phyloP scores from a whole-genome alignment of 2,113 vertebrate species.

The Dipodomys merriami region DNA sequence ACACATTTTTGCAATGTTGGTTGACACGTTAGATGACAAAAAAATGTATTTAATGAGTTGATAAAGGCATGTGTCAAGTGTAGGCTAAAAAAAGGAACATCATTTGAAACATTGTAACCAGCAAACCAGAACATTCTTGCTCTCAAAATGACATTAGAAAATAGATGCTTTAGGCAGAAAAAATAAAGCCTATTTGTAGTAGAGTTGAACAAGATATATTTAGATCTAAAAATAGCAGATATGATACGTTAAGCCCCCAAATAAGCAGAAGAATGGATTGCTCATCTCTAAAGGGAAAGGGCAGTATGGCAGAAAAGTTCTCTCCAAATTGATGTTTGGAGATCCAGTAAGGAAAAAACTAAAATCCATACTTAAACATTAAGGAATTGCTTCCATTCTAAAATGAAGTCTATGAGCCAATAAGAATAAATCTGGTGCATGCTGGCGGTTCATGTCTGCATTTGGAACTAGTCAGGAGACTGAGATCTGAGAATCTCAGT shows the following conservation, averaged over 20 bases:
- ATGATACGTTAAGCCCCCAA: not conserved
- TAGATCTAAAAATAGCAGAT: not conserved
- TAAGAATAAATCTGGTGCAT: not conserved
- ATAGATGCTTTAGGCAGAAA: not conserved
- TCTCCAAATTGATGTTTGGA: not conserved
- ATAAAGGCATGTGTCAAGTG: not conserved
- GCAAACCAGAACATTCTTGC: not conserved
- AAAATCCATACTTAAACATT: not conserved
- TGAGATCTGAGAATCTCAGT: too few species aligned
- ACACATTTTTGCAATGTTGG: not conserved
- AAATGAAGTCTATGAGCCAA: not conserved
- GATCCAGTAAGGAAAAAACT: not conserved
- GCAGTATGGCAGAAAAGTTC: not conserved
- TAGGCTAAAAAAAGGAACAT: not conserved
- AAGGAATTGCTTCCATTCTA: not conserved
- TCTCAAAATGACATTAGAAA: not conserved
- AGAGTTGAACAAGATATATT: not conserved
- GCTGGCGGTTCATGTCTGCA: too few species aligned
- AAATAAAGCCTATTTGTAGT: not conserved
- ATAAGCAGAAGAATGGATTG: not conserved
- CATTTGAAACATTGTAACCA: not conserved
- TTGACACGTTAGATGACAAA: constrained; percentile 17
- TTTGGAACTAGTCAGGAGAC: too few species aligned
- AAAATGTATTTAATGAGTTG: not conserved
- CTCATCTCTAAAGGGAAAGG: not conserved